Evolutionary conservation across 2,113 vertebrate species (phyloP).

Genomic region (Elanoides forficatus): DNA sequence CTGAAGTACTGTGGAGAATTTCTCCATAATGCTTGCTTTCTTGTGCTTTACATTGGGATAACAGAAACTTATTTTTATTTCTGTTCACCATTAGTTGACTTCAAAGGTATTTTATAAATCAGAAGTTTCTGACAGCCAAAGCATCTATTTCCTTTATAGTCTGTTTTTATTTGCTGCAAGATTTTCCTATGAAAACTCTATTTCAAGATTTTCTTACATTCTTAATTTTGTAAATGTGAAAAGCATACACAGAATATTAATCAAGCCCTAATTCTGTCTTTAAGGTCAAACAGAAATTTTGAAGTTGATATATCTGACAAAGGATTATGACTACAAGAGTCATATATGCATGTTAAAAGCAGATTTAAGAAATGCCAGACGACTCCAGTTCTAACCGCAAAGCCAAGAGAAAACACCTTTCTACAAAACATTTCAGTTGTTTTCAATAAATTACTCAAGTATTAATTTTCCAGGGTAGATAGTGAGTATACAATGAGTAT

Average conservation of each 20-base stretch:
- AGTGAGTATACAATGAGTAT: not conserved
- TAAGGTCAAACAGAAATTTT: not conserved
- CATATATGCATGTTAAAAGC: not conserved
- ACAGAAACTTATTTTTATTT: not conserved
- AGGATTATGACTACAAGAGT: not conserved
- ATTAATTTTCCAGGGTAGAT: not conserved
- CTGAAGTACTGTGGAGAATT: not conserved
- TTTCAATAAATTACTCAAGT: not conserved
- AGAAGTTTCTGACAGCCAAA: constrained; percentile 32
- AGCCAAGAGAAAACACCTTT: not conserved
- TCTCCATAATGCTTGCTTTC: not conserved
- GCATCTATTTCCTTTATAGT: not conserved
- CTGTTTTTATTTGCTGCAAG: constrained; percentile 38
- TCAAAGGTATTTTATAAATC: constrained; percentile 58
- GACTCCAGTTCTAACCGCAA: not conserved
- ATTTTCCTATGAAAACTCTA: constrained; percentile 37
- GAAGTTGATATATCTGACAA: constrained; percentile 9
- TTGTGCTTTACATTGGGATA: not conserved
- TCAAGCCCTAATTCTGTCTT: constrained; percentile 44
- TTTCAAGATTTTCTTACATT: not conserved
- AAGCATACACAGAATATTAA: constrained; percentile 47
- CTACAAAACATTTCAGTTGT: not conserved
- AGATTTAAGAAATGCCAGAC: not conserved
- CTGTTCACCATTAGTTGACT: constrained; percentile 38
- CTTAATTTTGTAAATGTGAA: constrained; percentile 37